Conservation (phyloP, 2,797 vertebrate species). For the Brachyalestes nurse region DNA sequence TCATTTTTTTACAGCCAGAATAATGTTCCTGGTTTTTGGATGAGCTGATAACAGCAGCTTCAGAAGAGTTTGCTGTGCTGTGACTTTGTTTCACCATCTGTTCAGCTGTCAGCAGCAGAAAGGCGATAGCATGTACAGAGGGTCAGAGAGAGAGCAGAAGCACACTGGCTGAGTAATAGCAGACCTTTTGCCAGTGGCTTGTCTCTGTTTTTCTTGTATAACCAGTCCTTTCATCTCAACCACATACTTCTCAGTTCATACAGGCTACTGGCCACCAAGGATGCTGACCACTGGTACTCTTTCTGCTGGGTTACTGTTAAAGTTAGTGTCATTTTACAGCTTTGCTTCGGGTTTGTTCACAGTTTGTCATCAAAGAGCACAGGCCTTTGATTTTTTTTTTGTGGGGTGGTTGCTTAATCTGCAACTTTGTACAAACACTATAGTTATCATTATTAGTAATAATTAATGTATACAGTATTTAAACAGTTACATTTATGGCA, state of each 20-base stretch:
- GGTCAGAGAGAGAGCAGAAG: not conserved
- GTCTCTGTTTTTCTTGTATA: not conserved
- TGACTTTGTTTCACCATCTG: not conserved
- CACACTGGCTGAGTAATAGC: not conserved
- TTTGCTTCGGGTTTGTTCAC: too few relatives aligned
- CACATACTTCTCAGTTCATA: not conserved
- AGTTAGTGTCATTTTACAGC: not conserved
- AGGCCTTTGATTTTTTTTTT: too few relatives aligned
- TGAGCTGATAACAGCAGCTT: not conserved
- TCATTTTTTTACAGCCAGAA: not conserved
- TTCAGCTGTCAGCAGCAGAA: not conserved
- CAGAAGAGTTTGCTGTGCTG: not conserved
- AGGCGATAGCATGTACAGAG: not conserved
- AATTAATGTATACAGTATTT: too few relatives aligned
- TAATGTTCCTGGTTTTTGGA: slow-evolving; percentile 7
- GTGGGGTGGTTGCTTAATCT: too few relatives aligned
- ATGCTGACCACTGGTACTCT: not conserved
- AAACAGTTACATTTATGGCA: too few relatives aligned
- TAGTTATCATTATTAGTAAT: too few relatives aligned
- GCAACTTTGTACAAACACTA: too few relatives aligned
- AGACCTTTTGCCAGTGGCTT: not conserved
- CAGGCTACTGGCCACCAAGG: too few relatives aligned
- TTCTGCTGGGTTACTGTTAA: not conserved
- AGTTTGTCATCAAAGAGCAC: too few relatives aligned
- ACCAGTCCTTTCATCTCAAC: not conserved